Conservation (phyloP, 2,888 invertebrate genomes). For the Scelioninae gen. 1 region DNA sequence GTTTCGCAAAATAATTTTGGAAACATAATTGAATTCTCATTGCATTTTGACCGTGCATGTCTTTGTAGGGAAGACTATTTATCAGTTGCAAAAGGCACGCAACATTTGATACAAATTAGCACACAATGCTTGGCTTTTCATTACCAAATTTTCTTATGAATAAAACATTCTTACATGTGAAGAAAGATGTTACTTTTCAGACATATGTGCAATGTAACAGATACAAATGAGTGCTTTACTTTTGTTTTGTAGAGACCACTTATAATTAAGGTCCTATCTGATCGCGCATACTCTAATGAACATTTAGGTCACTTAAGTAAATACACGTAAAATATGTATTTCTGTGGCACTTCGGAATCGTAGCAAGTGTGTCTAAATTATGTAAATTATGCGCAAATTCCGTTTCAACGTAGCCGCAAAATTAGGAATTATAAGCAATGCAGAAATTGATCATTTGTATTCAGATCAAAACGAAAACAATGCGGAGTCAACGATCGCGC, state of each 20-base stretch:
- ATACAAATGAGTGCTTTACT: conserved; percentile 23
- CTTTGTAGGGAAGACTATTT: too few relatives aligned
- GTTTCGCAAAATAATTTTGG: too few relatives aligned
- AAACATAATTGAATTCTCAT: too few relatives aligned
- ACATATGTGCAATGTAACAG: conserved; percentile 10
- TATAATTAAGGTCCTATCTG: conserved; percentile 44
- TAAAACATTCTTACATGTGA: too few relatives aligned
- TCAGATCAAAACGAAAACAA: conserved; percentile 29
- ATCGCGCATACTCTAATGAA: conserved; percentile 34
- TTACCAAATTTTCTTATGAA: too few relatives aligned
- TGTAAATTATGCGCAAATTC: conserved; percentile 48
- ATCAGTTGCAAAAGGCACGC: too few relatives aligned
- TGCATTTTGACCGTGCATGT: too few relatives aligned
- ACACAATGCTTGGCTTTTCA: too few relatives aligned
- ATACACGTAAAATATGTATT: conserved; percentile 21
- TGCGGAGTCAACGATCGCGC: conserved; percentile 15
- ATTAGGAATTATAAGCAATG: neutral
- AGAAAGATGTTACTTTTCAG: neutral
- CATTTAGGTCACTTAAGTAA: conserved; percentile 34
- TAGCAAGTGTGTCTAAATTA: conserved; percentile 29
- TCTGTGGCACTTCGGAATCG: conserved; percentile 6
- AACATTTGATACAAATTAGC: too few relatives aligned
- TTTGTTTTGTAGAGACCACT: conserved; percentile 31
- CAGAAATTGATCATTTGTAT: conserved; percentile 28
- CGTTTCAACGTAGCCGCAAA: neutral